Conservation (phyloP, 1,140 invertebrate species). For the Plodia interpunctella region DNA sequence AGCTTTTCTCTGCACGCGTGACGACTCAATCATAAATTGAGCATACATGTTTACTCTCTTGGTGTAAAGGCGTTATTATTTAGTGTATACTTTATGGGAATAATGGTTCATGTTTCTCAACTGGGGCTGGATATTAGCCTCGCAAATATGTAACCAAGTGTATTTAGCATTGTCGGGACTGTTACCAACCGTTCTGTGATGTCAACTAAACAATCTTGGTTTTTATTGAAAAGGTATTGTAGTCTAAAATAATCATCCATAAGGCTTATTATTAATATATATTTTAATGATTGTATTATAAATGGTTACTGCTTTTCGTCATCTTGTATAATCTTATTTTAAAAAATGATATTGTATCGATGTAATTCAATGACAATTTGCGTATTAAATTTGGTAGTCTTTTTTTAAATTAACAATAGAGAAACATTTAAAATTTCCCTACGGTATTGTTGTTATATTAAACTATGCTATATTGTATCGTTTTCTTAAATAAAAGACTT, state of each 20-base stretch:
- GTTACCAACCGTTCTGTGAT: neutral
- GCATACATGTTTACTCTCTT: too few species aligned
- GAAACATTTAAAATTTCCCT: constrained; percentile 51
- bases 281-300: neutral
- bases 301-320: neutral
- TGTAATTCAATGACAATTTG: constrained; percentile 33
- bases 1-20: too few species aligned
- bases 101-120: neutral
- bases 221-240: neutral
- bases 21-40: too few species aligned
- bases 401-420: constrained; percentile 44
- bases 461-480: constrained; percentile 73
- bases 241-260: neutral
- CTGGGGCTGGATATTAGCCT: neutral
- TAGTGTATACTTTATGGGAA: neutral
- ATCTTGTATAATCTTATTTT: constrained; percentile 10
- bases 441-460: constrained; percentile 70
- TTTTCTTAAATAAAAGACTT: constrained; percentile 74
- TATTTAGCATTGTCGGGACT: neutral
- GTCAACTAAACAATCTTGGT: neutral
- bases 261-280: neutral
- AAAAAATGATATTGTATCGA: constrained; percentile 32
- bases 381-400: constrained; percentile 31
- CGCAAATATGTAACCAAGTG: neutral
- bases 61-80: neutral